These are phyloP conservation scores for Phrynosoma platyrhinos DNA, from an alignment of 2,113 vertebrate species.

Conservation along the genomic window DNA sequence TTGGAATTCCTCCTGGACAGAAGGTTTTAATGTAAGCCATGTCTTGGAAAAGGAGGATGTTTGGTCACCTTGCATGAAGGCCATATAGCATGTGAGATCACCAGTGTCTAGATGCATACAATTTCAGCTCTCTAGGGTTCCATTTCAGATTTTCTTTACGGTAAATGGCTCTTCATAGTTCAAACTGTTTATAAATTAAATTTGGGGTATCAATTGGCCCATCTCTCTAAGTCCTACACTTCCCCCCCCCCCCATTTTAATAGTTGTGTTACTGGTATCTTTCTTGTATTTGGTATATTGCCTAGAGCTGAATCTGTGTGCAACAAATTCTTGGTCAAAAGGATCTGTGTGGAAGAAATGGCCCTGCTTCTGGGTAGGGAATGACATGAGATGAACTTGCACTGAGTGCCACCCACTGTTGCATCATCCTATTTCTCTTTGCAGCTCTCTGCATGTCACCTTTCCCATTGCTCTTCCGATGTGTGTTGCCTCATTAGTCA, in stretches of 20 bases:
- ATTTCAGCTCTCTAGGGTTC: too few species aligned
- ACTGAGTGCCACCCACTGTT: neutral
- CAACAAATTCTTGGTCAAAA: too few species aligned
- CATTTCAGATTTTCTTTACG: neutral
- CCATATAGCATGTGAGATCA: too few species aligned
- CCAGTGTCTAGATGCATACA: too few species aligned
- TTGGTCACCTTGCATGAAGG: too few species aligned
- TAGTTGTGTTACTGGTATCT: neutral
- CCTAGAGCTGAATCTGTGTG: neutral
- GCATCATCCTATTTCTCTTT: neutral
- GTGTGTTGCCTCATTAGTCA: constrained; percentile 22
- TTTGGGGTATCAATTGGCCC: neutral
- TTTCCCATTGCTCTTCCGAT: neutral
- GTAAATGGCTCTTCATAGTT: neutral
- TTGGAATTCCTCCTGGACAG: too few species aligned
- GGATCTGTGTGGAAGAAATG: too few species aligned
- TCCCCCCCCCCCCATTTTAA: neutral
- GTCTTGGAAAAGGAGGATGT: too few species aligned
- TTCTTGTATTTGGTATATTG: neutral
- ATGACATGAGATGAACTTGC: neutral
- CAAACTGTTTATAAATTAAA: neutral
- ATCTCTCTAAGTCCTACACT: neutral
- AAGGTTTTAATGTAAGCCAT: too few species aligned
- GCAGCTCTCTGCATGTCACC: constrained; percentile 4
- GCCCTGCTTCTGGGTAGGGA: neutral